These are phyloP conservation scores for Listrodromus nycthemerus DNA, from an alignment of 2,888 invertebrate species.

Conservation along the genomic window DNA sequence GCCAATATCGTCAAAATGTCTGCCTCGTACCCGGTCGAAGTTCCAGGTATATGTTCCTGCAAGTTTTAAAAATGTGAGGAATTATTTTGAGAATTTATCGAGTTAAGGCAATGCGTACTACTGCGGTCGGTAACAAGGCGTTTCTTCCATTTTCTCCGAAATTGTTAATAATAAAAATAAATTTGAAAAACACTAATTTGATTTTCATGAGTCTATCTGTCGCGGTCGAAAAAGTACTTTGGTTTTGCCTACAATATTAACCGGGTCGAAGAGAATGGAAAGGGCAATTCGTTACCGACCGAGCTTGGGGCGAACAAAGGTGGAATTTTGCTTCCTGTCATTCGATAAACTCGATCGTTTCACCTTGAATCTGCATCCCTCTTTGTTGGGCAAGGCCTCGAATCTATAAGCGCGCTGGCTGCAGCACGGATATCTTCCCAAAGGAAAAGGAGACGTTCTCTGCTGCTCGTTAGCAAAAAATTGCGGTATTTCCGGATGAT, in stretches of 20 bases:
- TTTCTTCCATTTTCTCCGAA: too few relatives aligned
- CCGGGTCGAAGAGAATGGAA: too few relatives aligned
- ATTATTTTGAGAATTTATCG: neutral
- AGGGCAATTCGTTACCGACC: too few relatives aligned
- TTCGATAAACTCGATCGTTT: neutral
- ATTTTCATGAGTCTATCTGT: neutral
- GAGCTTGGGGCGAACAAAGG: neutral
- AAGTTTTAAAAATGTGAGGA: slow-evolving; percentile 26
- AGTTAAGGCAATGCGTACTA: too few relatives aligned
- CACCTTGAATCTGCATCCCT: slow-evolving; percentile 85
- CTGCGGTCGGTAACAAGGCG: too few relatives aligned
- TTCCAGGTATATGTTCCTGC: slow-evolving; percentile 90
- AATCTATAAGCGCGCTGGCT: slow-evolving; percentile 93
- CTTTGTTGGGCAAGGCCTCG: slow-evolving; percentile 89
- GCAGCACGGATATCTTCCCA: slow-evolving; percentile 94
- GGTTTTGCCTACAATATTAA: too few relatives aligned
- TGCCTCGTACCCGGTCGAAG: slow-evolving; percentile 88
- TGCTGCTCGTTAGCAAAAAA: slow-evolving; percentile 90
- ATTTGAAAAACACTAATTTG: neutral
- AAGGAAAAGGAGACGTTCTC: slow-evolving; percentile 88
- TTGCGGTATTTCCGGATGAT: slow-evolving; percentile 92
- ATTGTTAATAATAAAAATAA: neutral
- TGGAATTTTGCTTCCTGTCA: neutral
- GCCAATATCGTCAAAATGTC: slow-evolving; percentile 88
- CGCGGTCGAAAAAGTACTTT: too few relatives aligned